Conservation (phyloP, 2,113 vertebrate species). For the Sander vitreus region DNA sequence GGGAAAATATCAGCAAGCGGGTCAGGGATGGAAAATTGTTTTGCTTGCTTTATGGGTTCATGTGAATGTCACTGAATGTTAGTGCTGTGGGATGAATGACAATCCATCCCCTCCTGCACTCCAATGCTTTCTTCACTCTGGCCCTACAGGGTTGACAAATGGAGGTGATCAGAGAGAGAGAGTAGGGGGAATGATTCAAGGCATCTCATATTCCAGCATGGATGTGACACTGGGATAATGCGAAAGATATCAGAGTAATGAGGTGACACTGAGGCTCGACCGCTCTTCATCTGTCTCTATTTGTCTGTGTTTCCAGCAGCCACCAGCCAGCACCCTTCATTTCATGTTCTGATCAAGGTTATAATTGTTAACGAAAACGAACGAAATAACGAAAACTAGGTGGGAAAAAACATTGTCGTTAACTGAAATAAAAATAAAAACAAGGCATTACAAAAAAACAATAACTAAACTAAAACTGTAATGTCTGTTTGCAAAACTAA, state of each 20-base stretch:
- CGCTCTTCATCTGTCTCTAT: conserved; percentile 41
- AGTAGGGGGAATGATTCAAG: conserved; percentile 33
- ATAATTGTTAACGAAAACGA: too few relatives aligned
- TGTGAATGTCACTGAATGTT: conserved; percentile 46
- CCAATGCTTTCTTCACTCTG: not conserved
- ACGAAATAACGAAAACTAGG: too few relatives aligned
- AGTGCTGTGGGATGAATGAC: conserved; percentile 4
- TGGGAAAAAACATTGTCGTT: too few relatives aligned
- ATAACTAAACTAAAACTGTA: too few relatives aligned
- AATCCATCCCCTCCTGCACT: conserved; percentile 10
- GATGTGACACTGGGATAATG: conserved; percentile 51
- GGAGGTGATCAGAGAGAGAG: conserved; percentile 35
- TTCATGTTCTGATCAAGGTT: not conserved
- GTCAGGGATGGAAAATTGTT: conserved; percentile 34
- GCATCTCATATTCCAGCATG: conserved; percentile 27
- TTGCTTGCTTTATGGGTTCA: conserved; percentile 42
- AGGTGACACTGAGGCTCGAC: conserved; percentile 24
- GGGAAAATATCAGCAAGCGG: conserved; percentile 20
- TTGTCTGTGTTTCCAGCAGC: conserved; percentile 21
- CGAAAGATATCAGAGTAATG: conserved; percentile 49
- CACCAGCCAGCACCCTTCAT: conserved; percentile 10
- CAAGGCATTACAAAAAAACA: too few relatives aligned
- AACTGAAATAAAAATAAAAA: too few relatives aligned
- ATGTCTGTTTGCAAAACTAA: too few relatives aligned
- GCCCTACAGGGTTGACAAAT: conserved; percentile 36